Evolutionary conservation across 2,888 invertebrate species (phyloP).

Genomic region (Auanema freiburgensis): DNA sequence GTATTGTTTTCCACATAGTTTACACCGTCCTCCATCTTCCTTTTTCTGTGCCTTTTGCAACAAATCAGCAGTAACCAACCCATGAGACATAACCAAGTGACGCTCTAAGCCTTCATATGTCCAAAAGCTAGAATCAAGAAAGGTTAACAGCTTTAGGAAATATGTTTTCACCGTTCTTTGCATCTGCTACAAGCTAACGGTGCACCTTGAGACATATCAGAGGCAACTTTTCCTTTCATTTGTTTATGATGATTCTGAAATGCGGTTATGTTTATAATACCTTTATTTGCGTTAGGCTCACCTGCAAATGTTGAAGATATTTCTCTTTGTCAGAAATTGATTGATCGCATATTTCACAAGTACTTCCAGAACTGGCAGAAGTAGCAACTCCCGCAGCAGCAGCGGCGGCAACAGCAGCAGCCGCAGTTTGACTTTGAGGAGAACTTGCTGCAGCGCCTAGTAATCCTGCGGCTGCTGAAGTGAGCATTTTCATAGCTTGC

Average conservation of each 20-base stretch:
- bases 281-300: constrained; percentile 5
- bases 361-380: constrained; percentile 9
- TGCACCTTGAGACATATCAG: constrained; percentile 58
- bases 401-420: constrained; percentile 12
- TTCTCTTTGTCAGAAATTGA: constrained; percentile 37
- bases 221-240: constrained; percentile 42
- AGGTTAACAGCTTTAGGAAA: neutral
- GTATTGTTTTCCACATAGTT: constrained; percentile 80
- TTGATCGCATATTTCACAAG: constrained; percentile 60
- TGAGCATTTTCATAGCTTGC: constrained; percentile 18
- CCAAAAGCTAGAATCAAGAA: constrained; percentile 73
- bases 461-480: neutral
- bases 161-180: constrained; percentile 41
- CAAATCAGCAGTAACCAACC: constrained; percentile 91
- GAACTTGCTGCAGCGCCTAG: no score
- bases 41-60: constrained; percentile 92
- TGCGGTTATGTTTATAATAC: neutral
- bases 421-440: neutral
- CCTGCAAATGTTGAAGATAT: constrained; percentile 52
- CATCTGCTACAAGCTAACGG: constrained; percentile 61
- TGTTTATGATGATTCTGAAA: constrained; percentile 51
- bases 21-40: constrained; percentile 90
- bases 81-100: constrained; percentile 89
- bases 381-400: neutral
- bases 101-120: constrained; percentile 93